Percentiles rank a stretch among this genome's conserved stretches.
Conservation (phyloP, 2,888 invertebrate genomes). For the Notodromas monacha region DNA sequence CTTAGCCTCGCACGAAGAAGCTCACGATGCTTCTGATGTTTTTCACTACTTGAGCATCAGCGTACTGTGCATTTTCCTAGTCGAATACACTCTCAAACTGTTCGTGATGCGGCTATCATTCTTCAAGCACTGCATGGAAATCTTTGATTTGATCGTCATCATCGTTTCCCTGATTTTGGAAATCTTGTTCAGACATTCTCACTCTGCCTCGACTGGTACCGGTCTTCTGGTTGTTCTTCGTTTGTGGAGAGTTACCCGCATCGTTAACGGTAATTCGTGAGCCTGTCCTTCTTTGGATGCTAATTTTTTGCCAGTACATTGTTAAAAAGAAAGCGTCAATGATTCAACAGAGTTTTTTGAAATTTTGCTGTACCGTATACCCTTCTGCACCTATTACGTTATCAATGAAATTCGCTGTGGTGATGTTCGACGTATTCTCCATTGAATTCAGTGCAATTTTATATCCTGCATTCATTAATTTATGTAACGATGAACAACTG, state of each 20-base stretch:
- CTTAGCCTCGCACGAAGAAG: not conserved
- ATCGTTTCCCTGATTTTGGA: not conserved
- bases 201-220: not conserved
- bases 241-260: not conserved
- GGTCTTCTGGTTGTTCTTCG: not conserved
- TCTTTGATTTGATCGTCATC: not conserved
- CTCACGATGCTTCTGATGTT: not conserved
- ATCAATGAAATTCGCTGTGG: no score
- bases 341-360: no score
- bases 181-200: not conserved
- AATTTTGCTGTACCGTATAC: no score
- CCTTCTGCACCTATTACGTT: no score
- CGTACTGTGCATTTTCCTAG: not conserved
- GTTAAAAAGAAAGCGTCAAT: no score
- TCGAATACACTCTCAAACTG: not conserved
- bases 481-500: no score
- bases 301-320: no score
- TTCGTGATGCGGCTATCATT: not conserved
- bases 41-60: not conserved
- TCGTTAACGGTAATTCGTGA: not conserved
- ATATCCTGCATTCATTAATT: no score
- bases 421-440: no score
- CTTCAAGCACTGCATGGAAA: not conserved
- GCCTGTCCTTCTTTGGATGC: no score
- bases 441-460: no score